These are phyloP conservation scores for Philereme vetulata DNA, from an alignment of 2,888 invertebrate genomes.

Conservation along the genomic window DNA sequence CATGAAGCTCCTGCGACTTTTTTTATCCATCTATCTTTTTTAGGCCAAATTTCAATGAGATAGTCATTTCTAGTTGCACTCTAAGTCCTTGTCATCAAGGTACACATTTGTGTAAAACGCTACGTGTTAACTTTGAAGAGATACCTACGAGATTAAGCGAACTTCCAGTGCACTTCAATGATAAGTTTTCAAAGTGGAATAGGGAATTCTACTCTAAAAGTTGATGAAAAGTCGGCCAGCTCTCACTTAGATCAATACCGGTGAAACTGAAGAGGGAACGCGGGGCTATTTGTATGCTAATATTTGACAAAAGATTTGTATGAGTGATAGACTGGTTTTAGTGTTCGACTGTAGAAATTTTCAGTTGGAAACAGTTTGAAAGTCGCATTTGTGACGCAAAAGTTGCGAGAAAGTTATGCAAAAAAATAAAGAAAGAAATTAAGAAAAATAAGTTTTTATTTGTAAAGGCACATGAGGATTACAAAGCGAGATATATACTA, in stretches of 20 bases:
- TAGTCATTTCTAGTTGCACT: conserved; percentile 38
- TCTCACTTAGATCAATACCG: conserved; percentile 30
- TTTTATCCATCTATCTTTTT: no score
- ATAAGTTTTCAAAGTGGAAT: conserved; percentile 69
- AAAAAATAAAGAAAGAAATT: no score
- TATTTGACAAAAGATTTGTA: conserved; percentile 23
- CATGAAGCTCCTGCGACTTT: no score
- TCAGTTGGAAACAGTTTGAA: no score
- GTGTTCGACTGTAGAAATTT: neutral
- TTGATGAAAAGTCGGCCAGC: conserved; percentile 57
- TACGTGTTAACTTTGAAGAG: conserved; percentile 74
- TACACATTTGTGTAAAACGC: conserved; percentile 77
- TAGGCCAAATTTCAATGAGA: neutral
- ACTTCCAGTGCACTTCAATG: conserved; percentile 71
- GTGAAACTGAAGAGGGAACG: conserved; percentile 10
- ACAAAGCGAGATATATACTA: no score
- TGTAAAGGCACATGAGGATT: no score
- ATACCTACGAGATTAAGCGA: conserved; percentile 72
- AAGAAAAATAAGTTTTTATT: no score
- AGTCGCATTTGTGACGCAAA: no score
- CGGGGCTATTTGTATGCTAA: conserved; percentile 28
- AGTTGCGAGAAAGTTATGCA: no score
- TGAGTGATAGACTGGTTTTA: neutral
- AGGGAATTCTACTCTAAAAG: conserved; percentile 55
- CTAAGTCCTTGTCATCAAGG: conserved; percentile 57